phyloP scores from a whole-genome alignment of 2,797 vertebrate genomes.

The Pelobates cultripes region DNA sequence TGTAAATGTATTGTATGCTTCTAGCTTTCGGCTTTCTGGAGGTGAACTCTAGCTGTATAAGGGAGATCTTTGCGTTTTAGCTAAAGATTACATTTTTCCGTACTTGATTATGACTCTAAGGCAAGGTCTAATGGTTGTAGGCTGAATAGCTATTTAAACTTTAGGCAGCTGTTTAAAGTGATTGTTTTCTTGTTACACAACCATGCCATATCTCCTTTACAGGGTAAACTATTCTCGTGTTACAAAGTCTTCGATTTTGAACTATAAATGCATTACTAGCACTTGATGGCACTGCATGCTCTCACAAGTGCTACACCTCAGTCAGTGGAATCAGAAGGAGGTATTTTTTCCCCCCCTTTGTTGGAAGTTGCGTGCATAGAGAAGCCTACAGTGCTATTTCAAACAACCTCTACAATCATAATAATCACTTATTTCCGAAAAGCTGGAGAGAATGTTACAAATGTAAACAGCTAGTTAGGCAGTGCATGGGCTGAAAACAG shows the following conservation, averaged over 20 bases:
- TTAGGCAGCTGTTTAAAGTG: conserved; percentile 8
- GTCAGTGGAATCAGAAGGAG: conserved; percentile 5
- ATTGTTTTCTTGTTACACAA: conserved; percentile 11
- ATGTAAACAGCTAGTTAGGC: conserved; percentile 24
- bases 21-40: no score
- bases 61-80: no score
- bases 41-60: no score
- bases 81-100: no score
- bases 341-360: not conserved
- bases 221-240: not conserved
- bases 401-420: conserved; percentile 50
- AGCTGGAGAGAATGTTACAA: conserved; percentile 47
- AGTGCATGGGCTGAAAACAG: not conserved
- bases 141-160: no score
- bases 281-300: conserved; percentile 48
- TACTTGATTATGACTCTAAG: no score
- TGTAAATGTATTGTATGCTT: no score
- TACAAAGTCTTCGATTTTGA: not conserved
- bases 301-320: conserved; percentile 7
- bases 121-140: no score
- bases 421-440: conserved; percentile 52
- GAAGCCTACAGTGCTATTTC: conserved; percentile 40
- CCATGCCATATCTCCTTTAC: not conserved
- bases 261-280: conserved; percentile 11
- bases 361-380: conserved; percentile 37